phyloP scores from a whole-genome alignment of 2,113 vertebrate species.

The Megaleporinus macrocephalus region DNA sequence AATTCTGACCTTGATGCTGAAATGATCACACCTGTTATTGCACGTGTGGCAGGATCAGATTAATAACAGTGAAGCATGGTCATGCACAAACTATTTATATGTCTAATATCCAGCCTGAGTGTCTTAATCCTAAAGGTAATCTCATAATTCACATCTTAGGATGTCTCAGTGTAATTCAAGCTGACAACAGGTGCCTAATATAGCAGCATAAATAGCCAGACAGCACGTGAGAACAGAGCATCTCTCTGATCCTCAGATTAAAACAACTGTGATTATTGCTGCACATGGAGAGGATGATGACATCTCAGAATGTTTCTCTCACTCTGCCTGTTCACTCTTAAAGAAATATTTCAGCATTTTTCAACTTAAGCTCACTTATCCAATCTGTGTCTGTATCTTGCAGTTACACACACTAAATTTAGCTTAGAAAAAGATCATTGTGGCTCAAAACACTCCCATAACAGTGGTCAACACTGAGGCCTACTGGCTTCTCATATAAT shows the following conservation, averaged over 20 bases:
- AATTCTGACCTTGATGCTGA: too few species aligned
- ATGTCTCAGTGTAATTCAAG: conserved; percentile 53
- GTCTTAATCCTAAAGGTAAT: conserved; percentile 61
- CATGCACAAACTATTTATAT: conserved; percentile 19
- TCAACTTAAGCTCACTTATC: too few species aligned
- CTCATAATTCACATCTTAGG: conserved; percentile 64
- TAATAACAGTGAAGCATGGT: neutral
- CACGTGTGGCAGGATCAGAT: conserved; percentile 14
- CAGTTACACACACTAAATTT: too few species aligned
- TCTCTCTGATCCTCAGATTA: neutral
- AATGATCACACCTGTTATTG: neutral
- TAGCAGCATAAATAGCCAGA: conserved; percentile 50
- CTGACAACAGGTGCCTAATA: conserved; percentile 55
- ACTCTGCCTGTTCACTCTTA: neutral
- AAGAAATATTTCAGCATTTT: neutral
- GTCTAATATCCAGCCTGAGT: conserved; percentile 12
- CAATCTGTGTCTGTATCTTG: too few species aligned
- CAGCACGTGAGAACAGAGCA: neutral
- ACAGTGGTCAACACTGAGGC: too few species aligned
- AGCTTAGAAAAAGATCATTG: too few species aligned
- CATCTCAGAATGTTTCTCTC: neutral
- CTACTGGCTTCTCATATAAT: too few species aligned
- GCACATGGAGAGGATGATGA: neutral
- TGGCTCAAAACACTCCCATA: too few species aligned
- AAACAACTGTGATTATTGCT: neutral